phyloP scores from a whole-genome alignment of 2,797 vertebrate genomes.

The Myoxocephalus aenaeus region DNA sequence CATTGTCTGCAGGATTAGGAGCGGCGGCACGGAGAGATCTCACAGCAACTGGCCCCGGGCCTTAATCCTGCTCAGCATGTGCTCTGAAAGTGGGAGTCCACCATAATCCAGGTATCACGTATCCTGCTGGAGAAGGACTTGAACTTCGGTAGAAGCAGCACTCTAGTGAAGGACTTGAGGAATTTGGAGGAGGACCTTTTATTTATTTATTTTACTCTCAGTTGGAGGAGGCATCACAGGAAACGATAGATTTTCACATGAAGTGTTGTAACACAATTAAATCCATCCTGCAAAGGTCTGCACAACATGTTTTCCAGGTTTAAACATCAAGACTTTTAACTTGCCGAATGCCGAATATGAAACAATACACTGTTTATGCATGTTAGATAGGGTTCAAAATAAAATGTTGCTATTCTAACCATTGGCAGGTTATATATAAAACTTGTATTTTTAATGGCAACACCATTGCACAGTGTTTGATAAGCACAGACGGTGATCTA shows the following conservation, averaged over 20 bases:
- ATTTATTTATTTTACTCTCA: neutral
- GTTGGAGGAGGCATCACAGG: neutral
- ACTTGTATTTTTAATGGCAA: neutral
- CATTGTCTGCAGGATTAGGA: constrained; percentile 75
- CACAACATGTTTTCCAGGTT: neutral
- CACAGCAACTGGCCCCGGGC: constrained; percentile 69
- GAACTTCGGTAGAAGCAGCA: constrained; percentile 48
- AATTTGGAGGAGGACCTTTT: constrained; percentile 35
- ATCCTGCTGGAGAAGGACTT: constrained; percentile 52
- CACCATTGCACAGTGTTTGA: neutral
- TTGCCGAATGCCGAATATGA: neutral
- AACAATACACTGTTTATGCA: neutral
- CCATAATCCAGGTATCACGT: constrained; percentile 80
- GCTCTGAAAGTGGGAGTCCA: constrained; percentile 57
- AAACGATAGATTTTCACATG: neutral
- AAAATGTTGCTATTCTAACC: too few relatives aligned
- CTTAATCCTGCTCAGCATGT: constrained; percentile 73
- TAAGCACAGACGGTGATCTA: neutral
- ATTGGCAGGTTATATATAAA: neutral
- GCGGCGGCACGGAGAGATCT: constrained; percentile 52
- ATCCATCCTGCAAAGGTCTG: neutral
- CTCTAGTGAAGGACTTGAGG: constrained; percentile 42
- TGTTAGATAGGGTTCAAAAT: neutral
- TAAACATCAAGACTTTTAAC: neutral
- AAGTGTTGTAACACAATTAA: neutral